Base-by-base conservation (phyloP, 2,113 vertebrate genomes). In the Tricholaema leucomelas region DNA sequence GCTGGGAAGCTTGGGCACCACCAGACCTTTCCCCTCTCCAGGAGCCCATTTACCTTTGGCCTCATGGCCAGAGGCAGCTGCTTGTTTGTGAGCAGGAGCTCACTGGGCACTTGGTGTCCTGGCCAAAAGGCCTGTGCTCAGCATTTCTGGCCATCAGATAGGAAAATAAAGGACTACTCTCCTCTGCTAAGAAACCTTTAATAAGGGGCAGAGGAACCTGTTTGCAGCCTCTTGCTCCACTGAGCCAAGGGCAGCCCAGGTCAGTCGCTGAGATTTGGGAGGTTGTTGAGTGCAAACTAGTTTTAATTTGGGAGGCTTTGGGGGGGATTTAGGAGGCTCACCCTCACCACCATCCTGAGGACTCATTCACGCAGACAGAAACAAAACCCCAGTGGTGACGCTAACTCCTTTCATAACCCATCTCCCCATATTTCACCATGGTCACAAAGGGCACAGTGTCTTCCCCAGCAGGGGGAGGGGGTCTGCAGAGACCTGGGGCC, bases 241-340 rank as follows among this genome's bases (percentile, higher is more conserved):
- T 36, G 77, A 89, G 91, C 81, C 8, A 0, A 65, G 93, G 69
- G 66, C 96, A 79, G 73, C 33, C 42, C 50, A 11, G 93, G 95
- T 79, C 91, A 88, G 56, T 2, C 0, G 33, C 79, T 0, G 8
- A 23, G 92, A 42, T 92, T 50, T 76, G 80, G 72, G 71, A 93
- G 93, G 88, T 87, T 75, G 3, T 1, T 15, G 58, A 58, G n/a
- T 42, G 60, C 11, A 5, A 5, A 2, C 23, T 1, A 6, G 9
- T 38, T 93, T 96, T 97, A 91, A 96, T 96, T 94, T 95, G 80
- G 61, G 87, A 33, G 88, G 94, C 69, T 95, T 90, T 92, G 80
- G 63, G n/a, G 24, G 27, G 91, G 92, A 90, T 96, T 96, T 95
- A 60, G 76, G 48, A 38, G 59, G 70, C 70, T 89, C 64, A 10